Evolutionary conservation across 1,140 invertebrate genomes (phyloP).

Genomic region (Bombus confusus): DNA sequence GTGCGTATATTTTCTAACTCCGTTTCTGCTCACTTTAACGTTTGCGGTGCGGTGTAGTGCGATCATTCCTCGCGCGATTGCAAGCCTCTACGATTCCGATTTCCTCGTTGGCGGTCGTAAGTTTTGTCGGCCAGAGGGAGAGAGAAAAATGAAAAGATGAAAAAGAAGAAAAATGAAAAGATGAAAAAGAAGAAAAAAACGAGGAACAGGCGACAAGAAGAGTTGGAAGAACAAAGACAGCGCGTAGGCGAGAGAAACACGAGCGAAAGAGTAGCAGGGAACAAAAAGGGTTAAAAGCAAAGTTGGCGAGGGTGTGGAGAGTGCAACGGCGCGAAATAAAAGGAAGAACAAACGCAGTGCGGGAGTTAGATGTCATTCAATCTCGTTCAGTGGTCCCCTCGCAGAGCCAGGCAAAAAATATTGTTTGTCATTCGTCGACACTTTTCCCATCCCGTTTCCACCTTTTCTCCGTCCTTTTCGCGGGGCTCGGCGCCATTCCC

Average conservation of each 20-base stretch:
- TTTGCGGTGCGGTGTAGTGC: too few species aligned
- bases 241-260: not conserved
- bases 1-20: too few species aligned
- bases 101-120: constrained; percentile 1
- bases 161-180: not conserved
- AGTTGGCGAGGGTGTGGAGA: not conserved
- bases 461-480: not conserved
- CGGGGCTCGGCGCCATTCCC: not conserved
- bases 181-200: not conserved
- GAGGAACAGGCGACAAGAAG: too few species aligned
- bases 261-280: not conserved
- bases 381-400: constrained; percentile 22
- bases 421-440: constrained; percentile 38
- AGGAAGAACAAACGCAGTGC: constrained; percentile 27
- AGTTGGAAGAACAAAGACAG: not conserved
- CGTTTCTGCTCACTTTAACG: too few species aligned
- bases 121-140: constrained; percentile 15
- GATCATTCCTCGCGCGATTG: not conserved
- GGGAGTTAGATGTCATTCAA: constrained; percentile 37
- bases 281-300: not conserved
- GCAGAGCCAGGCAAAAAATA: constrained; percentile 29
- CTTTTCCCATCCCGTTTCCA: not conserved
- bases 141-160: too few species aligned
- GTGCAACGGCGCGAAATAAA: constrained; percentile 42
- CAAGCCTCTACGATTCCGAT: not conserved